Evolutionary conservation across 2,888 invertebrate species (phyloP).

Genomic region (Caenorhabditis sp.): DNA sequence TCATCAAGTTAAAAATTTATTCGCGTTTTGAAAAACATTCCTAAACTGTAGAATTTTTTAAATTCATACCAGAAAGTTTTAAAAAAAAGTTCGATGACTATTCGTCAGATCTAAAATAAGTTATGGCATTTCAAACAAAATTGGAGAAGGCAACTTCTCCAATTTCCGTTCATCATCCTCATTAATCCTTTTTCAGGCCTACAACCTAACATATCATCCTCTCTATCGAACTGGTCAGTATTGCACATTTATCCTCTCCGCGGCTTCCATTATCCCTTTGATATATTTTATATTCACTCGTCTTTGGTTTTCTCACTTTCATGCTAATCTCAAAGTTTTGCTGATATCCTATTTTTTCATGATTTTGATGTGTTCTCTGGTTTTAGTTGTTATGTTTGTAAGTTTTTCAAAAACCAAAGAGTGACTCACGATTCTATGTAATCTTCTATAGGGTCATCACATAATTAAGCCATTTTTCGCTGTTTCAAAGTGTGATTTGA

Average conservation of each 20-base stretch:
- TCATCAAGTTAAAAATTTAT: too few relatives aligned
- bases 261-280: conserved; percentile 9
- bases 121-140: too few relatives aligned
- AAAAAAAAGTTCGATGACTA: too few relatives aligned
- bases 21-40: too few relatives aligned
- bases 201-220: conserved; percentile 16
- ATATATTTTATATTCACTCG: conserved; percentile 7
- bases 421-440: not conserved
- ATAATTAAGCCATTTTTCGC: conserved; percentile 15
- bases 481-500: conserved; percentile 9
- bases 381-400: not conserved
- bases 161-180: too few relatives aligned
- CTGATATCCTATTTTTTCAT: not conserved
- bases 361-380: conserved; percentile 7
- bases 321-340: conserved; percentile 17
- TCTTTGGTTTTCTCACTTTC: conserved; percentile 10
- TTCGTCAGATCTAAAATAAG: too few relatives aligned
- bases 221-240: conserved; percentile 14
- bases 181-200: conserved; percentile 15
- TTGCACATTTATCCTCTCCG: conserved; percentile 14
- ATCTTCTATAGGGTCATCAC: conserved; percentile 22
- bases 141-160: too few relatives aligned
- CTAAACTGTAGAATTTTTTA: too few relatives aligned
- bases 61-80: too few relatives aligned
- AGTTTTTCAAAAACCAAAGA: too few relatives aligned